Evolutionary conservation across 2,113 vertebrate genomes (phyloP).

Genomic region (Capreolus pygargus): DNA sequence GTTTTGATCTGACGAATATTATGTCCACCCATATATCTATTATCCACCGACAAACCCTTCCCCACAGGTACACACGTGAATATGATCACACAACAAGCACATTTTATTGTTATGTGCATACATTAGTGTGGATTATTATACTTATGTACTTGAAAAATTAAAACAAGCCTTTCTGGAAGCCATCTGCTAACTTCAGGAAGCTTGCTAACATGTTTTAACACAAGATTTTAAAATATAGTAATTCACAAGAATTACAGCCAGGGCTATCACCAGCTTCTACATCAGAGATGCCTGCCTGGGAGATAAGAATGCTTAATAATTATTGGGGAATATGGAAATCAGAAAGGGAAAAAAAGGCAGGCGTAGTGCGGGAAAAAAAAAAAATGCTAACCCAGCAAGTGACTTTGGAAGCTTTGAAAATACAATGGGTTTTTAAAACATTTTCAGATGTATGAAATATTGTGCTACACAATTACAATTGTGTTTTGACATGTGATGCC

Average conservation of each 20-base stretch:
- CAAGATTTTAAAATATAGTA: slow-evolving; percentile 33
- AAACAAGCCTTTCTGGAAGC: slow-evolving; percentile 52
- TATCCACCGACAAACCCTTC: not conserved
- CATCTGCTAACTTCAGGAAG: slow-evolving; percentile 68
- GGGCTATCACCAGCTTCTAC: not conserved
- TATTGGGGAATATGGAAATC: slow-evolving; percentile 72
- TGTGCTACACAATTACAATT: slow-evolving; percentile 74
- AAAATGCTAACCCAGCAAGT: slow-evolving; percentile 59
- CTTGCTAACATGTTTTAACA: slow-evolving; percentile 33
- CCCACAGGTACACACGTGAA: not conserved
- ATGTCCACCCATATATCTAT: not conserved
- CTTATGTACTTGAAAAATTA: slow-evolving; percentile 67
- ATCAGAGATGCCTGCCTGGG: slow-evolving; percentile 43
- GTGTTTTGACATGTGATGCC: slow-evolving; percentile 77
- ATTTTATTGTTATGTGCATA: not conserved
- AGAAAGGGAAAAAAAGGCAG: slow-evolving; percentile 50
- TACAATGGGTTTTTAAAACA: slow-evolving; percentile 75
- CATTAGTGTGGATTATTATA: not conserved
- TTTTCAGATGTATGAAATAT: slow-evolving; percentile 76
- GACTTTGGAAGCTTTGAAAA: slow-evolving; percentile 72
- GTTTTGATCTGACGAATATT: not conserved
- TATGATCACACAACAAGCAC: not conserved
- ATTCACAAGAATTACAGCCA: slow-evolving; percentile 52
- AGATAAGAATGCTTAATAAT: slow-evolving; percentile 75
- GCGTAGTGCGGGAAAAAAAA: not conserved